These are phyloP conservation scores for Leucozona laternaria DNA, from an alignment of 2,888 invertebrate species.

Conservation along the genomic window DNA sequence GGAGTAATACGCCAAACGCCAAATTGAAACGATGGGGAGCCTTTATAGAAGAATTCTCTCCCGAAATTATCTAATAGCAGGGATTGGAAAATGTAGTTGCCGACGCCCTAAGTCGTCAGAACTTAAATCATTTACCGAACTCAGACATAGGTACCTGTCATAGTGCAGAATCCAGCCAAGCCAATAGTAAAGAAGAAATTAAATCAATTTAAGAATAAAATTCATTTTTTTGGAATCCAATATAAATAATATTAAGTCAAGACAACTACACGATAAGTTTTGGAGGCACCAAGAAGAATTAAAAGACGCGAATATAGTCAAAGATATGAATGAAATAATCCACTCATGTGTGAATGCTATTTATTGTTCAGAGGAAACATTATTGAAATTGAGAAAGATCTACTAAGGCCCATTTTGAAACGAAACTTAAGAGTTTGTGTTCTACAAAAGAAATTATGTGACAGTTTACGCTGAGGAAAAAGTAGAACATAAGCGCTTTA, in stretches of 20 bases:
- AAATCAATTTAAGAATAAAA: constrained; percentile 7
- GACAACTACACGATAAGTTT: constrained; percentile 6
- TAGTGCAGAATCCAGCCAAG: constrained; percentile 46
- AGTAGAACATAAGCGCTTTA: too few species aligned
- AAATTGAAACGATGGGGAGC: constrained; percentile 65
- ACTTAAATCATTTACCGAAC: constrained; percentile 33
- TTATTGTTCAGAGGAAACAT: constrained; percentile 5
- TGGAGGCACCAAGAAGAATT: constrained; percentile 3
- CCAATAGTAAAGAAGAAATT: constrained; percentile 7
- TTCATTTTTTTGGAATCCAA: neutral
- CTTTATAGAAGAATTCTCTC: constrained; percentile 54
- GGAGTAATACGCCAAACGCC: constrained; percentile 65
- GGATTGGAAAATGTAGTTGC: constrained; percentile 80
- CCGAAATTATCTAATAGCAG: constrained; percentile 79
- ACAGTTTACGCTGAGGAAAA: too few species aligned
- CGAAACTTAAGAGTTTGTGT: too few species aligned
- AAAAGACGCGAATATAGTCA: constrained; percentile 2
- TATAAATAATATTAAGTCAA: constrained; percentile 11
- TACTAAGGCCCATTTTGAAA: too few species aligned
- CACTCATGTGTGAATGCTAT: constrained; percentile 3
- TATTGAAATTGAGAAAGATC: neutral
- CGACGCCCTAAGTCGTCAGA: constrained; percentile 35
- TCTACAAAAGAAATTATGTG: too few species aligned
- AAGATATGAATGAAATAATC: constrained; percentile 8
- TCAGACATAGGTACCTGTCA: constrained; percentile 30